Percentiles rank a stretch among this genome's conserved stretches.
phyloP scores from a whole-genome alignment of 2,888 invertebrate genomes.

The Cotesia congregata region DNA sequence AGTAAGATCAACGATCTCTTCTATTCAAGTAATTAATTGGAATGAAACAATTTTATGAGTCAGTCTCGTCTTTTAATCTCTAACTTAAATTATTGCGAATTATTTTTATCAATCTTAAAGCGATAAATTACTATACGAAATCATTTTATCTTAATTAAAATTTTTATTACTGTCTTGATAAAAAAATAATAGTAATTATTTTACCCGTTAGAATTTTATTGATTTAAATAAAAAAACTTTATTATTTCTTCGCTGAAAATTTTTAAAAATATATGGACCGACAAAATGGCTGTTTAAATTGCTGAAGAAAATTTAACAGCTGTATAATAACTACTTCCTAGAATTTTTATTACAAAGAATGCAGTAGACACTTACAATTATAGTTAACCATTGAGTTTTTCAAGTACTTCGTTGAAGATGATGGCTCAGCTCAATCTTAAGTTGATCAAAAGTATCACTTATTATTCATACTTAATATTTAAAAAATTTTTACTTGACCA shows the following conservation, averaged over 20 bases:
- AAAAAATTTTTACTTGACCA: too few relatives aligned
- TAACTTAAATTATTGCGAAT: background rate
- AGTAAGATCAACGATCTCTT: background rate
- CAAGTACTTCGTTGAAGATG: background rate
- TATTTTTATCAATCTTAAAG: background rate
- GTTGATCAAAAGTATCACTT: background rate
- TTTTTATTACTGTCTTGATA: background rate
- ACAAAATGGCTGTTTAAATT: too few relatives aligned
- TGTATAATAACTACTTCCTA: slow-evolving; percentile 21
- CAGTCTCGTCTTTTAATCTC: background rate
- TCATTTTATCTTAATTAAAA: background rate
- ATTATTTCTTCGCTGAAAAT: too few relatives aligned
- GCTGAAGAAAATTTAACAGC: background rate
- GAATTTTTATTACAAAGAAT: slow-evolving; percentile 25
- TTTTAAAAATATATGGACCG: too few relatives aligned
- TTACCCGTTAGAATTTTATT: too few relatives aligned
- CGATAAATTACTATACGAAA: background rate
- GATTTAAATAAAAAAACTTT: too few relatives aligned
- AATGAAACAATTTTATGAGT: background rate
- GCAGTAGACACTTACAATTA: background rate
- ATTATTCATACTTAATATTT: too few relatives aligned
- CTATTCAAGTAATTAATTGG: background rate
- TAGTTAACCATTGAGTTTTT: slow-evolving; percentile 20
- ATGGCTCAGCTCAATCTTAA: background rate
- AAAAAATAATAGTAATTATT: background rate